These are phyloP conservation scores for Macroglossus sobrinus DNA, from an alignment of 2,113 vertebrate genomes.

Conservation along the genomic window DNA sequence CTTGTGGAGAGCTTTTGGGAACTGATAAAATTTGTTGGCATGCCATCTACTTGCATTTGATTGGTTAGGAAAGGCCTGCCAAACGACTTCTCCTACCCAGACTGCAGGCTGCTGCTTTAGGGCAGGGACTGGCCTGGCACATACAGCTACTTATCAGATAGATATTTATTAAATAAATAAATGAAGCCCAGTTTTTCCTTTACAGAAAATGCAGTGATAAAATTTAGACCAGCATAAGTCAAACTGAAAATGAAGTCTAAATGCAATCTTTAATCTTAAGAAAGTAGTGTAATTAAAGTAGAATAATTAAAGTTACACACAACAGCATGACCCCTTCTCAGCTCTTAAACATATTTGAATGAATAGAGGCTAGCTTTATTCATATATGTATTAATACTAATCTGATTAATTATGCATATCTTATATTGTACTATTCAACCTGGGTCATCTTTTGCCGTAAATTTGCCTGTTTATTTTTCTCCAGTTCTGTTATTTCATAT, in stretches of 20 bases:
- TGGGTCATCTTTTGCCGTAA: background rate
- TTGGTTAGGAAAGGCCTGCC: background rate
- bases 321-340: background rate
- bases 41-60: background rate
- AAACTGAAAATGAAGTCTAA: background rate
- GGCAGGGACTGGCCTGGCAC: background rate
- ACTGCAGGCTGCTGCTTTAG: background rate
- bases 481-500: background rate
- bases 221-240: background rate
- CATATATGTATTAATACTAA: background rate
- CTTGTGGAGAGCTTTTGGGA: background rate
- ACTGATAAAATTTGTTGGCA: background rate
- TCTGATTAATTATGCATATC: background rate
- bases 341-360: background rate
- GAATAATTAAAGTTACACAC: background rate
- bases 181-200: background rate
- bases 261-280: background rate
- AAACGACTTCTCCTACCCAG: background rate
- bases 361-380: background rate
- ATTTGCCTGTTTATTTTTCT: background rate
- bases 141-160: background rate
- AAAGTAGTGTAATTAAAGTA: background rate
- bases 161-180: background rate
- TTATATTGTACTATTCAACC: background rate
- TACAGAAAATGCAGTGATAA: background rate